These are phyloP conservation scores for Aplochiton taeniatus DNA, from an alignment of 2,797 vertebrate genomes.

Conservation along the genomic window DNA sequence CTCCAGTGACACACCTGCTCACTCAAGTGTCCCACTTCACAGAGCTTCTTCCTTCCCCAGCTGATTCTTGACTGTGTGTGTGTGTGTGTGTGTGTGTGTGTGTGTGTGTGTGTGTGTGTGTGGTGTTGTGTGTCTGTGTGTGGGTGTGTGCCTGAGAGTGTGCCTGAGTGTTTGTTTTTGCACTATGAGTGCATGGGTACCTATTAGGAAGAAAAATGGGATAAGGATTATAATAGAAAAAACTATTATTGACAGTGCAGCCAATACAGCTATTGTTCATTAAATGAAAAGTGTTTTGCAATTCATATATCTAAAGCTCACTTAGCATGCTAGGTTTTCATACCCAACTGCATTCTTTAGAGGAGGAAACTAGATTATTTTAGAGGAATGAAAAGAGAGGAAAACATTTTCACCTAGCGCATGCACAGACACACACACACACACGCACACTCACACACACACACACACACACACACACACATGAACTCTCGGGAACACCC, in stretches of 20 bases:
- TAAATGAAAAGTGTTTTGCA: too few relatives aligned
- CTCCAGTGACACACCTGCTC: too few relatives aligned
- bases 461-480: slow-evolving; percentile 29
- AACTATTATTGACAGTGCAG: too few relatives aligned
- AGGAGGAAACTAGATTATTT: background rate
- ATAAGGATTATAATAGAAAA: too few relatives aligned
- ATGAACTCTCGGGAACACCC: slow-evolving; percentile 40
- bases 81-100: slow-evolving; percentile 6
- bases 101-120: slow-evolving; percentile 13
- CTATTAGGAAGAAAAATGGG: too few relatives aligned
- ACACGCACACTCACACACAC: slow-evolving; percentile 6
- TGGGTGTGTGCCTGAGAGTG: background rate
- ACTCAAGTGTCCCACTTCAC: too few relatives aligned
- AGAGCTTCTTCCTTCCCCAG: background rate
- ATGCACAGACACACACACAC: slow-evolving; percentile 27
- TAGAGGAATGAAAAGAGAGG: background rate
- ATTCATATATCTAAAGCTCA: too few relatives aligned
- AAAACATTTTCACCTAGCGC: background rate
- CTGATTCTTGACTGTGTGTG: background rate
- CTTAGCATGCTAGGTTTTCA: too few relatives aligned
- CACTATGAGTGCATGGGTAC: background rate
- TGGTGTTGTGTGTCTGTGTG: slow-evolving; percentile 15
- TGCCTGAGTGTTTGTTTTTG: background rate
- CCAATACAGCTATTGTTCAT: too few relatives aligned
- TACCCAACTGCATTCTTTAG: background rate